Conservation (phyloP, 2,888 invertebrate genomes). For the Orthosia gracilis region DNA sequence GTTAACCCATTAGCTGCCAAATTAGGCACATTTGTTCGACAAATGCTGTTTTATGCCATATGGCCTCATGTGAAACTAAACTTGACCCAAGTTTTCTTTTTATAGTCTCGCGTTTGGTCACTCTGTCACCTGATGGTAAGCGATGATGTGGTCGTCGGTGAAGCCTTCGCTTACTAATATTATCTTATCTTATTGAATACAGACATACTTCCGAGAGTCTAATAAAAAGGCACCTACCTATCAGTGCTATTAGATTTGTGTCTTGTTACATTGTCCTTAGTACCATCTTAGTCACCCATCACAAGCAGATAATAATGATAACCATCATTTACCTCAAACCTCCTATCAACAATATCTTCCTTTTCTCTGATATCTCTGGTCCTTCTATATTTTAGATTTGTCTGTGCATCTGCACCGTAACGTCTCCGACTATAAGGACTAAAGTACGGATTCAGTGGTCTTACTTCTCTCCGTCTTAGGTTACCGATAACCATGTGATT, state of each 20-base stretch:
- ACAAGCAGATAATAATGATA: slow-evolving; percentile 18
- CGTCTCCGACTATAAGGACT: slow-evolving; percentile 44
- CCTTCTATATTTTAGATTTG: slow-evolving; percentile 60
- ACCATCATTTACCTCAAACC: slow-evolving; percentile 59
- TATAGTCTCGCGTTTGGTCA: no score
- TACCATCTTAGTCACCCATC: neutral
- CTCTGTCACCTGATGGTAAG: no score
- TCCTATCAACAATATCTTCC: slow-evolving; percentile 49
- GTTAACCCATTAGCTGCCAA: no score
- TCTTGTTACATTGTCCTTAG: neutral
- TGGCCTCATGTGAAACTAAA: neutral
- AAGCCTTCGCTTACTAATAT: neutral
- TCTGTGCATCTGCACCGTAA: slow-evolving; percentile 32
- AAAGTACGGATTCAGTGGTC: slow-evolving; percentile 55
- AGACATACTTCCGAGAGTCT: neutral
- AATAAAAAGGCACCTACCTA: neutral
- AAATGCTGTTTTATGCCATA: no score
- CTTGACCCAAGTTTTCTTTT: neutral
- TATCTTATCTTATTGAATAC: neutral
- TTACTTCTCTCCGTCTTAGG: slow-evolving; percentile 56
- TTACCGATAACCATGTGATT: slow-evolving; percentile 57
- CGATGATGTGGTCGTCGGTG: no score
- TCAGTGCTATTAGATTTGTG: neutral
- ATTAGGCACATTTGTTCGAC: no score
- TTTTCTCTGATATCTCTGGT: slow-evolving; percentile 62